phyloP scores from a whole-genome alignment of 2,113 vertebrate genomes.

The Oreochromis aureus region DNA sequence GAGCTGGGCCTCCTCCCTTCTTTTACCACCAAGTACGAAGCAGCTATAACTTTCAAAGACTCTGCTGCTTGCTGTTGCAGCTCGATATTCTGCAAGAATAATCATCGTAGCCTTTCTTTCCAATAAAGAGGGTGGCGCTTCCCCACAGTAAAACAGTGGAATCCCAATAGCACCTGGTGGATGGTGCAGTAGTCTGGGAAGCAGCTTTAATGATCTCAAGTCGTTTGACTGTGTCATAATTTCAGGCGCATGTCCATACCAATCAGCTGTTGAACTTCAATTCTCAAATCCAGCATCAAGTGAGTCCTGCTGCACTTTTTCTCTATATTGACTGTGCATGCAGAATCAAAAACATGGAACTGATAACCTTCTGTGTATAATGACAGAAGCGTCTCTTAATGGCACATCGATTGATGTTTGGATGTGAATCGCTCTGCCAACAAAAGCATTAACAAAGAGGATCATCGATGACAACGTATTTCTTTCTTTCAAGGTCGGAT shows the following conservation, averaged over 20 bases:
- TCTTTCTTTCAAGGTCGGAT: conserved; percentile 44
- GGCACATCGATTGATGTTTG: conserved; percentile 29
- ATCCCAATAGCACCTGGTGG: conserved; percentile 17
- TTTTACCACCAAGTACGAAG: conserved; percentile 33
- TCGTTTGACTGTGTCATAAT: not conserved
- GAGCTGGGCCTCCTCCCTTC: conserved; percentile 16
- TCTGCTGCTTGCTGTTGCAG: conserved; percentile 26
- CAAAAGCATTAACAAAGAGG: conserved; percentile 39
- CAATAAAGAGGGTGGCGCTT: conserved; percentile 42
- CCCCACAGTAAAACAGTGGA: conserved; percentile 38
- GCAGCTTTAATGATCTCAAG: not conserved
- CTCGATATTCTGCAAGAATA: conserved; percentile 58
- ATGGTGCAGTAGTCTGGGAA: not conserved
- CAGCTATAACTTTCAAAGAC: conserved; percentile 58
- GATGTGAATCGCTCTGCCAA: conserved; percentile 28
- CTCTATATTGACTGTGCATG: conserved; percentile 9
- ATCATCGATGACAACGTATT: conserved; percentile 44
- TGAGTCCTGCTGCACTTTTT: not conserved
- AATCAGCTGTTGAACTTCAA: not conserved
- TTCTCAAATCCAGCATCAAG: not conserved
- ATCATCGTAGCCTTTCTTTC: conserved; percentile 38
- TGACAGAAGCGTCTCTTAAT: conserved; percentile 29
- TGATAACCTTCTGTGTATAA: conserved; percentile 25
- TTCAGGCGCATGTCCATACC: not conserved
- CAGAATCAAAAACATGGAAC: conserved; percentile 1